These are phyloP conservation scores for Menidia beryllina DNA, from an alignment of 2,113 vertebrate genomes.

Conservation along the genomic window DNA sequence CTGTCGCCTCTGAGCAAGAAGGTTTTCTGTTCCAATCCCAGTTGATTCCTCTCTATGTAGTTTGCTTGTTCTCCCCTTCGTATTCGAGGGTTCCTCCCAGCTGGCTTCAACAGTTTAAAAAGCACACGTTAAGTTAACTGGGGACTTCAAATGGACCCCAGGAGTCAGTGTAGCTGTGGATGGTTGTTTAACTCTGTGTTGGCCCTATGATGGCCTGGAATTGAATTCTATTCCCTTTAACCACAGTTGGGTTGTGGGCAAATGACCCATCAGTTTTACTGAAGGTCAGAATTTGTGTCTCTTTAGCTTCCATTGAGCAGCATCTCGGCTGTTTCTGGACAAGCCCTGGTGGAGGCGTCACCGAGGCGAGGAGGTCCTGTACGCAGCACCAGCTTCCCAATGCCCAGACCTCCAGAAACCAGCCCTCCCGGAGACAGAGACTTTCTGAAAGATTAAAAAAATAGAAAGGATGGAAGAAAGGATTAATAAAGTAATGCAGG, in stretches of 20 bases:
- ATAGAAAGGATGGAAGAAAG: not conserved
- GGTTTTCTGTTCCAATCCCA: too few species aligned
- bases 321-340: slow-evolving; percentile 85
- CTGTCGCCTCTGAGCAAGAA: too few species aligned
- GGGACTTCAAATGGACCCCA: too few species aligned
- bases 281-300: slow-evolving; percentile 50
- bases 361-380: slow-evolving; percentile 84
- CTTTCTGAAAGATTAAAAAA: slow-evolving; percentile 74
- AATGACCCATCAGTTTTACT: slow-evolving; percentile 13
- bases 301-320: slow-evolving; percentile 90
- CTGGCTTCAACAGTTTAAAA: too few species aligned
- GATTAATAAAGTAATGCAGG: not conserved
- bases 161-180: too few species aligned
- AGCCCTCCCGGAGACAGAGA: slow-evolving; percentile 84
- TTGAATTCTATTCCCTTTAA: slow-evolving; percentile 48
- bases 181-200: too few species aligned
- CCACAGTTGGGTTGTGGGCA: slow-evolving; percentile 9
- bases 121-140: too few species aligned
- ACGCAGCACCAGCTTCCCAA: slow-evolving; percentile 87
- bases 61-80: too few species aligned
- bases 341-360: slow-evolving; percentile 83
- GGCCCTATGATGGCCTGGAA: not conserved
- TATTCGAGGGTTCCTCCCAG: too few species aligned
- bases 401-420: slow-evolving; percentile 73
- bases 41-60: too few species aligned